Base-by-base conservation (phyloP, 2,797 vertebrate species). In the Periophthalmus magnuspinnatus region DNA sequence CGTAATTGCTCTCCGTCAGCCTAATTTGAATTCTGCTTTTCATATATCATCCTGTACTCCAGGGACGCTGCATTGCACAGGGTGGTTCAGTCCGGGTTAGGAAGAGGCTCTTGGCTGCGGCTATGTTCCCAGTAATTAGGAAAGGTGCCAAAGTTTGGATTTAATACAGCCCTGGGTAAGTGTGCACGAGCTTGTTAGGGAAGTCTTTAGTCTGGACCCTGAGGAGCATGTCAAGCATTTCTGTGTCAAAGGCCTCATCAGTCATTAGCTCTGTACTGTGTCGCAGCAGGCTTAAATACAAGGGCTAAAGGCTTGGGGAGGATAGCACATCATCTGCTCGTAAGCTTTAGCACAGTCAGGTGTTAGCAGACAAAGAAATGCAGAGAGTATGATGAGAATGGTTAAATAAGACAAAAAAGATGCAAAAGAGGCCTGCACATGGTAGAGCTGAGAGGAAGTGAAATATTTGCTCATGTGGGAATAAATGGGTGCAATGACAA, bases 141-240 rank as follows among this genome's bases (percentile, higher is more conserved):
- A 91, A 85, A 86, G 88, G 90, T 90, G 90, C 89, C 90, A 92
- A 86, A 86, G 82, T 91, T 91, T 91, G 90, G 87, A 91, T 91
- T 92, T 90, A 93, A 92, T 93, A 87, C 67, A 60, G 86, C 88
- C 86, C 84, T 81, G 81, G 86, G 90, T 88, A 86, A 87, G 82
- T 33, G 62, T 79, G 82, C 19, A 28, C 81, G 84, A 85, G 90
- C 91, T 92, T 91, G 89, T 92, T 91, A 91, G 89, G 86, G 80
- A 90, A 92, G 88, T 89, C 88, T 93, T 93, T 90, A 92, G 89
- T 87, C 78, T 28, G 55, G 86, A 85, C 89, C 90, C 88, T 10
- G 74, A 91, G 86, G 88, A 92, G 83, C 86, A 86, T 91, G 86
- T 90, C 87, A 91, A 91, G 86, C 86, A 87, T 89, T 84, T 88